Evolutionary conservation across 2,888 invertebrate species (phyloP).

Genomic region (Crocallis elinguaria): DNA sequence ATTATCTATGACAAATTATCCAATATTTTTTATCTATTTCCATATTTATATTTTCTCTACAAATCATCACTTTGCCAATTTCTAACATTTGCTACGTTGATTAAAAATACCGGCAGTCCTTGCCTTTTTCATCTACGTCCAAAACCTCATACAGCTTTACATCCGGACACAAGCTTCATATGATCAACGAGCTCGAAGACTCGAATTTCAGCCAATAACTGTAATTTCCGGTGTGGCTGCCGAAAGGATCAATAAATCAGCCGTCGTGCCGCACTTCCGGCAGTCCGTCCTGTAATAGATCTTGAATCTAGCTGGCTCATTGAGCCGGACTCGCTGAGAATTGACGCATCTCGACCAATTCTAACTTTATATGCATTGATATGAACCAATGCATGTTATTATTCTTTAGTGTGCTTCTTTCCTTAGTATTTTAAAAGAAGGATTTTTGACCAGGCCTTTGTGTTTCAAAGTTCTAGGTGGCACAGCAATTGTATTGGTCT

Average conservation of each 20-base stretch:
- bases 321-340: constrained; percentile 13
- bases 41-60: too few species aligned
- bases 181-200: constrained; percentile 20
- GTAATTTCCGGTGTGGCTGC: constrained; percentile 25
- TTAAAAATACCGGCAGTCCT: too few species aligned
- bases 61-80: too few species aligned
- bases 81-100: too few species aligned
- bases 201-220: constrained; percentile 19
- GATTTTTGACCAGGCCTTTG: too few species aligned
- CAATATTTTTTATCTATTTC: too few species aligned
- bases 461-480: too few species aligned
- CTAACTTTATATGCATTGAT: not conserved
- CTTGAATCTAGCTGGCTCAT: constrained; percentile 14
- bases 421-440: too few species aligned
- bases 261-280: constrained; percentile 11
- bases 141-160: not conserved
- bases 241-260: constrained; percentile 28
- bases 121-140: too few species aligned
- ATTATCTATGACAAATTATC: too few species aligned
- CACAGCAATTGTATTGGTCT: too few species aligned
- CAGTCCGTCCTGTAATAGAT: constrained; percentile 24
- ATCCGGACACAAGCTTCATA: constrained; percentile 4
- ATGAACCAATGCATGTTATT: not conserved
- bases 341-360: constrained; percentile 12
- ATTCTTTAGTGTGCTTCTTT: not conserved